Evolutionary conservation across 2,113 vertebrate species (phyloP), one percentile per base, ranked within the genome.

Genomic region (Rana temporaria): DNA sequence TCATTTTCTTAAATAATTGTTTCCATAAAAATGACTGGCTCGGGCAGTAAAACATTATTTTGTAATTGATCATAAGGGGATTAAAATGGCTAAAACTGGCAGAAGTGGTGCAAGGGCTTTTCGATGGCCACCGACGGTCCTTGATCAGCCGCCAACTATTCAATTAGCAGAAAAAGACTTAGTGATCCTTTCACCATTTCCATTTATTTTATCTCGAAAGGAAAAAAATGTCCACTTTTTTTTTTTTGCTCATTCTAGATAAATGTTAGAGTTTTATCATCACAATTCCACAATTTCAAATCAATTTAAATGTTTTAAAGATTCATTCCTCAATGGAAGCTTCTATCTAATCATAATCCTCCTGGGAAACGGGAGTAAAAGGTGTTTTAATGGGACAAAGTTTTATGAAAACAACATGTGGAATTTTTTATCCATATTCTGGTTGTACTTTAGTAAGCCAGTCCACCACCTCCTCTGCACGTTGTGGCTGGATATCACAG

Each of bases 111-210:
- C 71, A 63, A 90, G 86, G 88, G 66, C 77, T 88, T 83, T 48
- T 76, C 67, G 72, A 22, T 86, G 89, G 89, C 88, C 85, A 88
- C 82, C 81, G 79, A 85, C 80, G 81, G 19, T 56, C 81, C 85
- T 90, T 91, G 89, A 89, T 88, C 81, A 85, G 76, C 79, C 85
- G 90, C 89, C 89, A 93, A 81, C 78, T 89, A 86, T 92, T 92
- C 92, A 92, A 88, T 93, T 92, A 93, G 87, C 85, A 87, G 83
- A 87, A 85, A 48, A 81, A 87, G 80, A 88, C 84, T 68, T 84
- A 90, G 77, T 86, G 88, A 87, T 86, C 88, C 87, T 69, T 72
- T 82, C 85, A 85, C 75, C 76, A 81, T 77, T 74, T 48, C 78
- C 84, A 84, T 89, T 87, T 85, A 83, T 89, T 84, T 88, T 70